Percentiles rank a stretch among this genome's conserved stretches.
Conservation (phyloP, 2,888 invertebrate species). For the Seira ritae region DNA sequence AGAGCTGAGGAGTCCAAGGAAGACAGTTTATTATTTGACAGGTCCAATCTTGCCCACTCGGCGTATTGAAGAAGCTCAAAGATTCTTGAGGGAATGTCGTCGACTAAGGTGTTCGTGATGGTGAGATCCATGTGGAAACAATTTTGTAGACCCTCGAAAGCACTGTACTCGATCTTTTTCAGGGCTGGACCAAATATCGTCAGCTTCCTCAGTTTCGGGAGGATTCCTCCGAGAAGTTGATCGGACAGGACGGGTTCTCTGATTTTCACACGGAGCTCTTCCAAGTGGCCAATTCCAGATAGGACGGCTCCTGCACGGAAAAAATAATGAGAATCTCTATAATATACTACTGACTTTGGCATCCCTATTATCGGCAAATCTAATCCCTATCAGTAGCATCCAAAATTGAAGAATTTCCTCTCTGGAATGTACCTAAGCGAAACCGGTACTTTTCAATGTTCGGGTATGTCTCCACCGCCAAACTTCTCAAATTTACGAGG, state of each 20-base stretch:
- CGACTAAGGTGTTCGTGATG: slow-evolving; percentile 86
- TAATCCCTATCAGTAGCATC: slow-evolving; percentile 48
- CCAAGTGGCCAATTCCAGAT: slow-evolving; percentile 83
- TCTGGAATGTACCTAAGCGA: slow-evolving; percentile 79
- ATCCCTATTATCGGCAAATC: slow-evolving; percentile 35
- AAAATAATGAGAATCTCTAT: too few species aligned
- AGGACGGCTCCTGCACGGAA: slow-evolving; percentile 78
- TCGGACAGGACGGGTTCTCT: slow-evolving; percentile 84
- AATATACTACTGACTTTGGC: neutral
- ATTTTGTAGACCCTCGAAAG: slow-evolving; percentile 84
- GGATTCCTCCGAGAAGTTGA: slow-evolving; percentile 86
- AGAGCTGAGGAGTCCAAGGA: slow-evolving; percentile 89
- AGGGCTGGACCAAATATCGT: slow-evolving; percentile 87
- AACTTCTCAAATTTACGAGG: slow-evolving; percentile 83
- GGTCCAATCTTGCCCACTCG: slow-evolving; percentile 79
- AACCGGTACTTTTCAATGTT: slow-evolving; percentile 82
- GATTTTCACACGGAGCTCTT: slow-evolving; percentile 86
- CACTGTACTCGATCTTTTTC: slow-evolving; percentile 85
- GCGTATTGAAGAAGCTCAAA: slow-evolving; percentile 69
- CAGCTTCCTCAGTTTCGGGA: slow-evolving; percentile 86
- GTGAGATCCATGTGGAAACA: slow-evolving; percentile 86
- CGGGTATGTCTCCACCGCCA: slow-evolving; percentile 86
- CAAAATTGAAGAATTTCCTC: neutral
- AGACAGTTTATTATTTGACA: slow-evolving; percentile 87
- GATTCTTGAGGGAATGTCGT: slow-evolving; percentile 84